These are phyloP conservation scores for Sialis lutaria DNA, from an alignment of 2,888 invertebrate genomes.

Conservation along the genomic window DNA sequence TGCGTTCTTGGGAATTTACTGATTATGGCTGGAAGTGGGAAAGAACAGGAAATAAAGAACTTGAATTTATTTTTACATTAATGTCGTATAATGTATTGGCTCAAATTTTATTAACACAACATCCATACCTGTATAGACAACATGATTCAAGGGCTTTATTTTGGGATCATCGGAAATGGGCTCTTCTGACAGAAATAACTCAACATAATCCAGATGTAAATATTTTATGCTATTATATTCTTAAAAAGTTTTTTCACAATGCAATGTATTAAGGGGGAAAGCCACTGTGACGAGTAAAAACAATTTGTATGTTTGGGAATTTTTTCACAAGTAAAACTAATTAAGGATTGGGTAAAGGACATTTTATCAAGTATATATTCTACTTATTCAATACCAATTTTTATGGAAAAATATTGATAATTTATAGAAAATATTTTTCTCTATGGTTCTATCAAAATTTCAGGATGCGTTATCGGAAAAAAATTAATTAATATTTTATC, in stretches of 20 bases:
- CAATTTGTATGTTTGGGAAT: background rate
- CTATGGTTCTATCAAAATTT: too few relatives aligned
- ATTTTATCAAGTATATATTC: too few relatives aligned
- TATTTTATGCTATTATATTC: background rate
- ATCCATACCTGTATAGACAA: conserved; percentile 51
- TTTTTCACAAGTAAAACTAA: too few relatives aligned
- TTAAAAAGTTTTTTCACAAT: too few relatives aligned
- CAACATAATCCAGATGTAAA: conserved; percentile 40
- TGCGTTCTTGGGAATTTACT: conserved; percentile 3
- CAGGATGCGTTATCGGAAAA: too few relatives aligned
- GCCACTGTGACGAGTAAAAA: too few relatives aligned
- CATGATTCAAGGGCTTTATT: conserved; percentile 38
- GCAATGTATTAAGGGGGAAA: too few relatives aligned
- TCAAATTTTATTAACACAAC: conserved; percentile 58
- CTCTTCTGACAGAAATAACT: conserved; percentile 38
- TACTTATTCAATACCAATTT: too few relatives aligned
- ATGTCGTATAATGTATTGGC: conserved; percentile 81
- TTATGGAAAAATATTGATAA: too few relatives aligned
- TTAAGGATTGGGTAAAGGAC: too few relatives aligned
- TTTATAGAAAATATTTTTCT: too few relatives aligned
- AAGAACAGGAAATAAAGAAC: conserved; percentile 16
- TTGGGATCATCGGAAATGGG: conserved; percentile 50
- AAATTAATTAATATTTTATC: too few relatives aligned
- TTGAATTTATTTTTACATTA: conserved; percentile 40
- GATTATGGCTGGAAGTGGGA: background rate